phyloP scores from a whole-genome alignment of 2,888 invertebrate species.

The Phyllotreta striolata region DNA sequence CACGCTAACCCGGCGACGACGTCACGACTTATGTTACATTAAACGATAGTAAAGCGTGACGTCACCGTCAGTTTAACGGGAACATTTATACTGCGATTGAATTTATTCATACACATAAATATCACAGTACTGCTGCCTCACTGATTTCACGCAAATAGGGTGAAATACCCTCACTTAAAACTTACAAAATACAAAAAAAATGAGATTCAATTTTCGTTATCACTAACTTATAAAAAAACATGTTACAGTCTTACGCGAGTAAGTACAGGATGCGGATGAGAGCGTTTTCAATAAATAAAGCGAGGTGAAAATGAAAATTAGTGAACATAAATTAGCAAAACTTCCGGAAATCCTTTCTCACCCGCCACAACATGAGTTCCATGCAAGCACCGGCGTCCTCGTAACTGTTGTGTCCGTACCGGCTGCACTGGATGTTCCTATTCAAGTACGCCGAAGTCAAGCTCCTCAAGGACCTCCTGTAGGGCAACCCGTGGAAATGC shows the following conservation, averaged over 20 bases:
- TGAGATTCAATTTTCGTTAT: slow-evolving; percentile 13
- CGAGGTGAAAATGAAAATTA: slow-evolving; percentile 21
- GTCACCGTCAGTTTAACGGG: background rate
- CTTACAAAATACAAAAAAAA: slow-evolving; percentile 4
- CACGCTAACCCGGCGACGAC: too few relatives aligned
- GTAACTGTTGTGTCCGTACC: slow-evolving; percentile 86
- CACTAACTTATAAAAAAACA: background rate
- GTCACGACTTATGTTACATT: too few relatives aligned
- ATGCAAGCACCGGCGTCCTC: slow-evolving; percentile 93
- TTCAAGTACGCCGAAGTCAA: slow-evolving; percentile 77
- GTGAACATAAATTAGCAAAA: slow-evolving; percentile 4
- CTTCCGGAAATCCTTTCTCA: slow-evolving; percentile 65
- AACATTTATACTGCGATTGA: slow-evolving; percentile 1
- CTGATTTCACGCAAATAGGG: background rate
- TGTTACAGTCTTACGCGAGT: too few relatives aligned
- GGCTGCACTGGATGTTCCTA: slow-evolving; percentile 80
- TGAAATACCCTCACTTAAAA: slow-evolving; percentile 11
- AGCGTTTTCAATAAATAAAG: slow-evolving; percentile 41
- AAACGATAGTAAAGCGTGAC: background rate
- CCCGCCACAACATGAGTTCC: slow-evolving; percentile 84
- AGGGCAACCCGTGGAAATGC: slow-evolving; percentile 83
- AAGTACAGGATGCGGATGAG: slow-evolving; percentile 25
- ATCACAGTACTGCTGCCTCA: slow-evolving; percentile 15
- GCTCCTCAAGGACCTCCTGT: slow-evolving; percentile 81
- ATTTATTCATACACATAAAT: background rate